A percentile compares a stretch with the other conserved stretches of the same genome.
These are phyloP conservation scores for Marronus borbonicus DNA, from an alignment of 2,888 invertebrate species.

Conservation along the genomic window DNA sequence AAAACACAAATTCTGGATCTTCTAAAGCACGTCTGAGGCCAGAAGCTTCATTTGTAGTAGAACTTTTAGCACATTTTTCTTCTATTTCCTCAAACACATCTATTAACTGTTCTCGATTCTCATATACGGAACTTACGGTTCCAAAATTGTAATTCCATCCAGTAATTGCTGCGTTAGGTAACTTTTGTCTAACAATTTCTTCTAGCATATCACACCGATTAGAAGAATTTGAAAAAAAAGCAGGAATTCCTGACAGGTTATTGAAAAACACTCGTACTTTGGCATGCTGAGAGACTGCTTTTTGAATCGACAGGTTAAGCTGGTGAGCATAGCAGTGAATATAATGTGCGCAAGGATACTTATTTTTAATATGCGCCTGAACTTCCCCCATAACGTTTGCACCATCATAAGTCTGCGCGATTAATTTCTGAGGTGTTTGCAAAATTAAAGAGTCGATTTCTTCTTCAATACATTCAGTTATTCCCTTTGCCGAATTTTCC, in stretches of 20 bases:
- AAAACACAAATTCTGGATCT: background rate
- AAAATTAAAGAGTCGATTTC: background rate
- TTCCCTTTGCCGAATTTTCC: background rate
- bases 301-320: background rate
- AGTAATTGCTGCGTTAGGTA: background rate
- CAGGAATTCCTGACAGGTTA: conserved; percentile 1
- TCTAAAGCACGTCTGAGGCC: background rate
- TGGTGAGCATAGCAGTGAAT: conserved; percentile 4
- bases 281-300: background rate
- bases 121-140: background rate
- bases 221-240: conserved; percentile 13
- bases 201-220: background rate
- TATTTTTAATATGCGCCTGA: background rate
- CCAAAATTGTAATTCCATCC: conserved; percentile 3
- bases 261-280: background rate
- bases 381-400: conserved; percentile 11
- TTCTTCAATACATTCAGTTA: background rate
- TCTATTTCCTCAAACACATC: conserved; percentile 6
- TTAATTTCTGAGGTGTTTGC: conserved; percentile 5
- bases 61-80: background rate
- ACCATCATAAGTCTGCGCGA: conserved; percentile 23
- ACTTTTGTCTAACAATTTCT: background rate
- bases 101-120: background rate
- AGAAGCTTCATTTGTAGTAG: background rate
- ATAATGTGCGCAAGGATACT: background rate